Evolutionary conservation across 2,113 vertebrate species (phyloP).

Genomic region (Microcebus lehilahytsara): DNA sequence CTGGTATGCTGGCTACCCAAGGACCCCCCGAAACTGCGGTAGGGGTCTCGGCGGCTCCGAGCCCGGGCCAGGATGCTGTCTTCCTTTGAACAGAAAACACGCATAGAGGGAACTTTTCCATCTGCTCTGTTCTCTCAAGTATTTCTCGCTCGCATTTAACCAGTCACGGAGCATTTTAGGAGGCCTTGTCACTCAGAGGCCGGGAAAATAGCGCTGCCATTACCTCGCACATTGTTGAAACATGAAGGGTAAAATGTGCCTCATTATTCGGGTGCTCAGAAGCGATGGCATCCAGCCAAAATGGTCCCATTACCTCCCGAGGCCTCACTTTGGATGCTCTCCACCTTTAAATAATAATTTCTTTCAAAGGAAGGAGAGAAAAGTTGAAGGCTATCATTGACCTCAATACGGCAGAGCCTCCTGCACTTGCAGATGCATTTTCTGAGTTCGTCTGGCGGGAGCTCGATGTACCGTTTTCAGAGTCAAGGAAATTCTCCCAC

Average conservation of each 20-base stretch:
- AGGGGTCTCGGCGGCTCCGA: not conserved
- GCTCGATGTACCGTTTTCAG: not conserved
- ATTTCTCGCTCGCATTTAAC: constrained; percentile 32
- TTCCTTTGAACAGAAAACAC: constrained; percentile 49
- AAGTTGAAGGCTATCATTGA: constrained; percentile 9
- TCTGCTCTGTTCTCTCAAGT: not conserved
- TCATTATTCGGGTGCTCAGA: constrained; percentile 71
- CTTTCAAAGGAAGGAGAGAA: not conserved
- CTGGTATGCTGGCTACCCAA: not conserved
- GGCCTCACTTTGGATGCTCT: not conserved
- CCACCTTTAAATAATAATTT: constrained; percentile 3
- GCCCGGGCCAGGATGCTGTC: not conserved
- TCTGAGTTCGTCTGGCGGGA: not conserved
- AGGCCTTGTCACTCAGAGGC: not conserved
- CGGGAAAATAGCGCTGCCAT: constrained; percentile 75
- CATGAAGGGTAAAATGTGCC: constrained; percentile 76
- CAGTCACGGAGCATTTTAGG: constrained; percentile 52
- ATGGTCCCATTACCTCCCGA: constrained; percentile 47
- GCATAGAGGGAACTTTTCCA: not conserved
- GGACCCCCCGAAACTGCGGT: rapidly evolving
- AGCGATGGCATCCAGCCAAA: constrained; percentile 50
- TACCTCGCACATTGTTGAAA: constrained; percentile 64
- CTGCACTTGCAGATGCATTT: not conserved
- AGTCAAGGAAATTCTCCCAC: not conserved
- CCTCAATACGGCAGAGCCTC: not conserved